These are phyloP conservation scores for Protobothrops mucrosquamatus DNA, from an alignment of 2,113 vertebrate species.

Conservation along the genomic window DNA sequence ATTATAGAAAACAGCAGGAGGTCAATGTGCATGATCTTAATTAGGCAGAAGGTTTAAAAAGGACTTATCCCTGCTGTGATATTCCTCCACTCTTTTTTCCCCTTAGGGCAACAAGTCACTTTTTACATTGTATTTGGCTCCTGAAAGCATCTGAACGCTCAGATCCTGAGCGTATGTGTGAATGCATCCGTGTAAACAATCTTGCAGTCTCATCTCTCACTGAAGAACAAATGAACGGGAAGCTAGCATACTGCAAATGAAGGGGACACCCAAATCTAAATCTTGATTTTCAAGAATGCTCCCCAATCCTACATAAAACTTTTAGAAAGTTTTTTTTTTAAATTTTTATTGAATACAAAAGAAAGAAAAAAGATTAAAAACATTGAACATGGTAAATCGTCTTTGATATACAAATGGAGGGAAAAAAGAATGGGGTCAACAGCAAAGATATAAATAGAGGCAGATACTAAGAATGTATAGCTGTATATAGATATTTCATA, in stretches of 20 bases:
- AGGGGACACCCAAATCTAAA: not conserved
- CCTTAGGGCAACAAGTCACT: conserved; percentile 27
- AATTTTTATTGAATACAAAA: too few relatives aligned
- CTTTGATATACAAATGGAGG: too few relatives aligned
- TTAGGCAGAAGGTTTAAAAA: conserved; percentile 50
- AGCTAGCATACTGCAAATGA: not conserved
- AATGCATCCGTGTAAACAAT: not conserved
- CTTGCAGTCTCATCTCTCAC: not conserved
- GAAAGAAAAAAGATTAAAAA: too few relatives aligned
- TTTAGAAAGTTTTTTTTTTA: not conserved
- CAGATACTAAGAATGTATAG: too few relatives aligned
- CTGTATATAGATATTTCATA: too few relatives aligned
- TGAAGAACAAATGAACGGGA: not conserved
- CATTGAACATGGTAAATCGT: too few relatives aligned
- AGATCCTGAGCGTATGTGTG: not conserved
- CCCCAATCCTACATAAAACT: not conserved
- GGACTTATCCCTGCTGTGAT: conserved; percentile 48
- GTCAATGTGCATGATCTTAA: conserved; percentile 47
- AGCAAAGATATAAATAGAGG: too few relatives aligned
- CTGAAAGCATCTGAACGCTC: not conserved
- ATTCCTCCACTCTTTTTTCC: conserved; percentile 36
- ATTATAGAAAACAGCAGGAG: conserved; percentile 41
- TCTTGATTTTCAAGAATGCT: not conserved
- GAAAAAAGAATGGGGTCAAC: too few relatives aligned
- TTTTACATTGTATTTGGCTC: not conserved